Base-by-base conservation (phyloP, 1,140 invertebrate genomes). In the Aphelinus atriplicis region DNA sequence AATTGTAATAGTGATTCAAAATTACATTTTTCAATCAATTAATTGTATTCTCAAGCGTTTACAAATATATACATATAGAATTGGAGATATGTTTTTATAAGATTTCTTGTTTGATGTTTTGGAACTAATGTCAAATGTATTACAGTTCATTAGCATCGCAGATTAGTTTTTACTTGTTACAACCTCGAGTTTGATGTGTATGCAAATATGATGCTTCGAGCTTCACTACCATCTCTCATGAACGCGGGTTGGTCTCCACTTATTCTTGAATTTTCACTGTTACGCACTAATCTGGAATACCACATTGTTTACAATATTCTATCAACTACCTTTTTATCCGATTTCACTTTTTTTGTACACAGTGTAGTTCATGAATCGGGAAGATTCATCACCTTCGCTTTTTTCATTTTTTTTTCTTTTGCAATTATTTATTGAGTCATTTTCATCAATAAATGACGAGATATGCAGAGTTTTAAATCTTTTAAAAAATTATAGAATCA, bases 61-160 rank as follows among this genome's bases (percentile, higher is more conserved):
- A 83, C 84, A 87, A 86, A 84, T 87, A 87, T 87, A 86, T 87
- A 87, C 84, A 87, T 81, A 87, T 81, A 87, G 81, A 84, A 78
- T 78, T 80, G 81, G 79, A 81, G 84, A 87, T 87, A 87, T 87
- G 86, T 86, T 84, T 84, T 77, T 75, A 65, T 78, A 78, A 80
- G 75, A 76, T 77, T 70, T 64, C 66, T 71, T 63, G 65, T 63
- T 71, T 72, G 55, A 66, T 73, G 3, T 60, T 65, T 71, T 50
- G 2, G 46, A 78, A 77, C 71, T 76, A 74, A 78, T 74, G 78
- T 79, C 68, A 65, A 73, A 69, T 76, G 53, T 76, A 77, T 77
- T 81, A 77, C 65, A 78, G 75, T 78, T 82, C 81, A 78, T 82
- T 78, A 81, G 83, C 82, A 81, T 83, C 80, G 83, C 80, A 81